Evolutionary conservation across 1,140 invertebrate species (phyloP).

Genomic region (Limonius californicus): DNA sequence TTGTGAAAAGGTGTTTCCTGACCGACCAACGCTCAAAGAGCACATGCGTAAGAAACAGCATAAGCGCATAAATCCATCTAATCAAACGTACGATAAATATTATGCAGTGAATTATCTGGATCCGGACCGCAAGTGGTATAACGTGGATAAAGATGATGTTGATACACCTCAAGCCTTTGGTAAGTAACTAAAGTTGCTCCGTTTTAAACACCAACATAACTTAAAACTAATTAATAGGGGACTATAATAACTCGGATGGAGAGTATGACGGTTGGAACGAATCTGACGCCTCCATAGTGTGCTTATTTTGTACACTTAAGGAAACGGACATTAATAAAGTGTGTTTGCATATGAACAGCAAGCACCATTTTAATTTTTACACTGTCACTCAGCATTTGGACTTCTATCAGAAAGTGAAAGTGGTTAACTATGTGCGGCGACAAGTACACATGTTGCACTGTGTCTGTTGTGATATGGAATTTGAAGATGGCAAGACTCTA

Average conservation of each 20-base stretch:
- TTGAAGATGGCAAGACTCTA: conserved; percentile 54
- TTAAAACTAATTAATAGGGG: too few species aligned
- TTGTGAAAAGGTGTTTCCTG: conserved; percentile 85
- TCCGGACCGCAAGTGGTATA: conserved; percentile 51
- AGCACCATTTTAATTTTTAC: conserved; percentile 68
- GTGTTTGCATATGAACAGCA: conserved; percentile 63
- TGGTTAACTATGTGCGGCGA: conserved; percentile 83
- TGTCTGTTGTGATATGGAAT: conserved; percentile 65
- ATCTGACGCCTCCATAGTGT: conserved; percentile 60
- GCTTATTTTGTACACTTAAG: conserved; percentile 65
- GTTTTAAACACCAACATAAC: too few species aligned
- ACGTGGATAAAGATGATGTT: conserved; percentile 33
- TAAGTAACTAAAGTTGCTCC: too few species aligned
- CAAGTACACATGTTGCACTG: conserved; percentile 71
- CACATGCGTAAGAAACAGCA: conserved; percentile 95
- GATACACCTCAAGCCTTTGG: conserved; percentile 16
- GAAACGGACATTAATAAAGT: conserved; percentile 58
- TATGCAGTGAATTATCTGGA: conserved; percentile 86
- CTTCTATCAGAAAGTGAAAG: conserved; percentile 86
- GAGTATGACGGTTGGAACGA: conserved; percentile 84
- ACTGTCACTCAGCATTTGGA: conserved; percentile 55
- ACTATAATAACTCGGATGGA: conserved; percentile 58
- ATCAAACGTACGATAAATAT: conserved; percentile 81
- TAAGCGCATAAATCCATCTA: conserved; percentile 82
- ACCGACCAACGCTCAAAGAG: conserved; percentile 77